Conservation (phyloP, 2,888 invertebrate species). For the Villa cingulata region DNA sequence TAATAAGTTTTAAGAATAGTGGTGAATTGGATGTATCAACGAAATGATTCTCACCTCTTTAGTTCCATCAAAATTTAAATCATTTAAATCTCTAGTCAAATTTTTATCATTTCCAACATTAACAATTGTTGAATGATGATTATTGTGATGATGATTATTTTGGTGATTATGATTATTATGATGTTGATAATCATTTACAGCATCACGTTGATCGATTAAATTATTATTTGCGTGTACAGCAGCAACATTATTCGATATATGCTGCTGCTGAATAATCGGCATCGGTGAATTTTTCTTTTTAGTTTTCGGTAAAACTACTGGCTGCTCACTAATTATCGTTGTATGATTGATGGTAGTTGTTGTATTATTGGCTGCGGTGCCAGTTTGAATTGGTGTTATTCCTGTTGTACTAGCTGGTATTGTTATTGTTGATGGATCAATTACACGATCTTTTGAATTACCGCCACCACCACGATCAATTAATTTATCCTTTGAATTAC, state of each 20-base stretch:
- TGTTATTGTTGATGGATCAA: conserved; percentile 34
- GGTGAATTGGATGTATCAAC: too few relatives aligned
- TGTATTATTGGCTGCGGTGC: conserved; percentile 23
- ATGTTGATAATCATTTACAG: conserved; percentile 4
- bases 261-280: conserved; percentile 21
- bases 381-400: too few relatives aligned
- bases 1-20: not conserved
- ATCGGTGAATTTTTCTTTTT: conserved; percentile 26
- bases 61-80: conserved; percentile 13
- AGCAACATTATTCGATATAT: conserved; percentile 12
- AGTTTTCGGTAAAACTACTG: conserved; percentile 17
- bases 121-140: not conserved
- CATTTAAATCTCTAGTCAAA: conserved; percentile 7
- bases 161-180: not conserved
- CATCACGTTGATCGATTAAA: conserved; percentile 13
- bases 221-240: conserved; percentile 15
- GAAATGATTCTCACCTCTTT: conserved; percentile 13
- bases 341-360: too few relatives aligned
- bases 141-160: too few relatives aligned
- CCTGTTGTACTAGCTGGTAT: not conserved
- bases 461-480: conserved; percentile 6
- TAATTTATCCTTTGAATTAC: conserved; percentile 19
- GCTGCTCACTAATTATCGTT: not conserved
- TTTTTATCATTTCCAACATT: conserved; percentile 2
- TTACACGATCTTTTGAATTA: not conserved